Evolutionary conservation across 2,113 vertebrate species (phyloP), one percentile per base, ranked within the genome.

Genomic region (Melanotaenia duboulayi): DNA sequence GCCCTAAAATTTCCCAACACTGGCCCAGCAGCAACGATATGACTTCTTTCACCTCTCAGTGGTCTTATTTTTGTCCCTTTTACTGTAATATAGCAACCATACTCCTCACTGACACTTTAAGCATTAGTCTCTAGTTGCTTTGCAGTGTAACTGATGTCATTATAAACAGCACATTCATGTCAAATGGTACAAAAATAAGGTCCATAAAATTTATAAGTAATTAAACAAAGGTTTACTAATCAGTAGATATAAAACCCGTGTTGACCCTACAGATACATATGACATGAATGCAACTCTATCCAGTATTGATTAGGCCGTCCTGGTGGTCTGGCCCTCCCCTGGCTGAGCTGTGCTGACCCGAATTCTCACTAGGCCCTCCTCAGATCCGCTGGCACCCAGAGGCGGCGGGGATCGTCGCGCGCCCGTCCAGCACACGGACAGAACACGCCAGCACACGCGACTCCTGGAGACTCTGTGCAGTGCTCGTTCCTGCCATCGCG

Each of bases 361-460:
- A 55, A 92, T 91, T 73, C 87, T 90, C 89, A 94, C 86, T 89
- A 95, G 93, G 89, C 94, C 94, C 75, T 95, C 93, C 85, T 94
- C 93, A 67, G 94, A 95, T 89, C 93, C 93, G 80, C 93, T 89
- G 88, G 91, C 79, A 63, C 89, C 93, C 84, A 94, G 82, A 76
- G 89, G 76, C 14, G 92, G 88, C 4, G 93, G 90, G 14, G 91
- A 72, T 64, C 20, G 85, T 2, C 80, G 90, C 2, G 91, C 89
- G n/a, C 90, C 92, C n/a, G 91, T 90, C 94, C 93, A 94, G 89
- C 94, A 94, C 82, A 93, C 84, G 9, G 93, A 93, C 84, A 94
- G 91, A 71, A 93, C 85, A 44, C 92, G 91, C 94, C 94, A 94
- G 84, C 93, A 94, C 72, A 94, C 92, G 2, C 87, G 92, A 58